These are phyloP conservation scores for Phylloscopus collybita DNA, from an alignment of 2,797 vertebrate species.

Conservation along the genomic window DNA sequence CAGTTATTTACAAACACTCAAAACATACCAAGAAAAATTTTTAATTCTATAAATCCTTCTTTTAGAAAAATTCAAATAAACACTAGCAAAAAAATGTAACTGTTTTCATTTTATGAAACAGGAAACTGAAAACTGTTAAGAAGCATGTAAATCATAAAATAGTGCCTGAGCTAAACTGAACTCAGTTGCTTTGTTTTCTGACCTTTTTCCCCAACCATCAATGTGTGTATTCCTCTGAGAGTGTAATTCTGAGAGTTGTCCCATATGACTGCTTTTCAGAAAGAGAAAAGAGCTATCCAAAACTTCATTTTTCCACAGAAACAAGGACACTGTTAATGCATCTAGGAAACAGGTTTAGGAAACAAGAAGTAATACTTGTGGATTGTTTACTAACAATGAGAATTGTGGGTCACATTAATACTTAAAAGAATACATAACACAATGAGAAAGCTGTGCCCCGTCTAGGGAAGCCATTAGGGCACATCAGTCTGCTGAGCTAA, in stretches of 20 bases:
- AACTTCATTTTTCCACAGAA: neutral
- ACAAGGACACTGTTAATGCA: neutral
- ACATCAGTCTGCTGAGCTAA: neutral
- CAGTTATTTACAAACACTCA: neutral
- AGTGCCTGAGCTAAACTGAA: neutral
- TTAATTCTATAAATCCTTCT: neutral
- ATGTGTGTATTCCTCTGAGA: neutral
- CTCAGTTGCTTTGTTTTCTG: neutral
- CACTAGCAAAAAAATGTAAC: neutral
- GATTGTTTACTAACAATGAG: neutral
- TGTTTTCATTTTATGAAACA: neutral
- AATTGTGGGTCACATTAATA: neutral
- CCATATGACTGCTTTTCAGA: neutral
- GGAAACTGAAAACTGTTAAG: neutral
- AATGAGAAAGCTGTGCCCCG: neutral
- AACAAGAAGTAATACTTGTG: neutral
- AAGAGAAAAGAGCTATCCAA: neutral
- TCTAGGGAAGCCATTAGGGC: neutral
- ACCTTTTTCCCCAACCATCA: neutral
- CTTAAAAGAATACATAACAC: neutral
- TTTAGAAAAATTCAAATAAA: neutral
- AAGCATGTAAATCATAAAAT: neutral
- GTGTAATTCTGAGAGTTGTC: neutral
- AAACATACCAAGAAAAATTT: neutral
- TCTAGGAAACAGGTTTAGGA: neutral